Base-by-base conservation (phyloP, 1,140 invertebrate species). In the Orchesella cincta region DNA sequence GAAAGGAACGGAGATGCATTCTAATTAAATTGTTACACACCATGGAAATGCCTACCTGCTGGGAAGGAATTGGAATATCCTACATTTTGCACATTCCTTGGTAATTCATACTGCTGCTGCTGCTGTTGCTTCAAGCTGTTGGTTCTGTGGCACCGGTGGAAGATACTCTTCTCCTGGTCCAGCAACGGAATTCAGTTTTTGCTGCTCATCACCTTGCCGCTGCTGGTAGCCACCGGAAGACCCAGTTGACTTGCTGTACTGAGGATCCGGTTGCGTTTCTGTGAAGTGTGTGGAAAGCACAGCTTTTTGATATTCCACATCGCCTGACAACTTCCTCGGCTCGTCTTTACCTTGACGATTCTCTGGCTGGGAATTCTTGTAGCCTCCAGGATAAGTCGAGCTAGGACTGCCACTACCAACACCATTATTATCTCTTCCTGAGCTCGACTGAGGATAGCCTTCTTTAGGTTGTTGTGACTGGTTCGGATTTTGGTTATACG, bases 281-380 rank as follows among this genome's bases (percentile, higher is more conserved):
- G 67, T 52, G 67, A 81, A 81, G 36, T 81, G 81, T 36, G 52
- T 57, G 0, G 76, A 76, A 16, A 81, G 77, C 29, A 81, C 77
- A 16, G 81, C 81, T 35, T 80, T 80, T 76, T 80, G 78, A 71
- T 76, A 76, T 76, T 81, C 76, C 36, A 81, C 76, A 14, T 74
- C 75, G 5, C 3, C 31, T 36, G 78, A 72, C 33, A 34, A 46
- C 12, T 33, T 36, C 46, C 28, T 28, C 39, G 29, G n/a, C 70
- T 72, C 70, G 20, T 14, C 14, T 72, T 72, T 20, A 46, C 39
- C 39, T 23, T 26, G 14, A n/a, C 23, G 52, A 57, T 23, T 57
- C 23, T 14, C 14, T 57, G 14, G 29, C 3, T 36, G 67, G 31
- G 29, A 71, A 26, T 71, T 26, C 3, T 3, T 71, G 29, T 71